phyloP scores from a whole-genome alignment of 2,797 vertebrate genomes.

The Catharus ustulatus region DNA sequence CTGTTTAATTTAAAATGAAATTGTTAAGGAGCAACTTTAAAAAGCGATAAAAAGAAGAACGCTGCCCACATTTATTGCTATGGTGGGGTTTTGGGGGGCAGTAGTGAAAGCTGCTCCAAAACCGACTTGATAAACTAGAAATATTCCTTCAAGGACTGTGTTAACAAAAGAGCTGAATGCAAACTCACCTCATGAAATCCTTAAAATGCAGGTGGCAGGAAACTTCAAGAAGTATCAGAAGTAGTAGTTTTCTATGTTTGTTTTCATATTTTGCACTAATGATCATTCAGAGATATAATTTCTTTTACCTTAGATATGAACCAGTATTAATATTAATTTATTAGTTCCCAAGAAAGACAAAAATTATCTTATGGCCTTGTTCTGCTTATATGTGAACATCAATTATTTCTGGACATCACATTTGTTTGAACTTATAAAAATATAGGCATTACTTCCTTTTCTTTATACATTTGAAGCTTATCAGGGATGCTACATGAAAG shows the following conservation, averaged over 20 bases:
- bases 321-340: neutral
- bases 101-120: neutral
- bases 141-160: neutral
- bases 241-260: neutral
- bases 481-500: neutral
- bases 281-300: neutral
- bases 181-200: neutral
- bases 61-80: neutral
- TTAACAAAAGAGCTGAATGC: neutral
- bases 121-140: neutral
- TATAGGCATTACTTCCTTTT: accelerated
- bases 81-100: accelerated
- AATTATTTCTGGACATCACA: neutral
- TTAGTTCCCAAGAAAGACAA: neutral
- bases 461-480: neutral
- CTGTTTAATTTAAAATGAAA: neutral
- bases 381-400: neutral
- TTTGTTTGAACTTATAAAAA: neutral
- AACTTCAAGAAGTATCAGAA: neutral
- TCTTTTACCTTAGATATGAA: neutral
- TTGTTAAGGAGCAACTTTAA: neutral
- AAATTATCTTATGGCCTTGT: neutral
- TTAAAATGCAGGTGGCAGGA: neutral
- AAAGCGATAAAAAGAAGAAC: neutral
- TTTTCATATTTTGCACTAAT: neutral